Percentiles rank a stretch among this genome's conserved stretches.
Conservation (phyloP, 2,797 vertebrate species). For the Sarcophilus harrisii region DNA sequence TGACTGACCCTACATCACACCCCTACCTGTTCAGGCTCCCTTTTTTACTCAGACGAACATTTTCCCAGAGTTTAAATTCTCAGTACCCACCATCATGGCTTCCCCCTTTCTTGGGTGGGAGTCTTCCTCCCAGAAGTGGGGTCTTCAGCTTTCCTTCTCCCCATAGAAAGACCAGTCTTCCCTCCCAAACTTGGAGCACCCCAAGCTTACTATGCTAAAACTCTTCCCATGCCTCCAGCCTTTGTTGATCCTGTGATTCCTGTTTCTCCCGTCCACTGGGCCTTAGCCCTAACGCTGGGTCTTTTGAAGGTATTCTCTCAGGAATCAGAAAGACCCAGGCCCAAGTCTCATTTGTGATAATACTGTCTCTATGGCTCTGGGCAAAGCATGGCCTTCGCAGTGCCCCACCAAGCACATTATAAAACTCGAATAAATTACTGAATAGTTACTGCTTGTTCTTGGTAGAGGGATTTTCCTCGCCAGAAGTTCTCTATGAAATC, state of each 20-base stretch:
- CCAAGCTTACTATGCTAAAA: neutral
- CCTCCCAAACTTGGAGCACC: too few relatives aligned
- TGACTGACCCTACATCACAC: neutral
- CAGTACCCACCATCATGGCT: neutral
- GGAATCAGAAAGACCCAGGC: neutral
- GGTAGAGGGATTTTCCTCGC: neutral
- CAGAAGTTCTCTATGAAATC: neutral
- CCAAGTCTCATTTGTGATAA: neutral
- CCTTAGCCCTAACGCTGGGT: neutral
- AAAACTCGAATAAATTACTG: neutral
- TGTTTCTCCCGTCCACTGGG: neutral
- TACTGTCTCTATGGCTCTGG: neutral
- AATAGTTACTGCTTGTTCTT: neutral
- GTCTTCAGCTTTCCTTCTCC: neutral
- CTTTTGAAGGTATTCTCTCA: neutral
- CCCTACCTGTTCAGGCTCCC: too few relatives aligned
- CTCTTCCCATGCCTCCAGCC: neutral
- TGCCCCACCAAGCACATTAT: neutral
- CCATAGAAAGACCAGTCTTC: neutral
- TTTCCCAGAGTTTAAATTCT: neutral
- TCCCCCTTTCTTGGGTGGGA: neutral
- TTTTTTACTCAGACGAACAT: neutral
- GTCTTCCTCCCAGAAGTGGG: neutral
- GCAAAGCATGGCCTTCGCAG: neutral
- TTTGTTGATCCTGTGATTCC: neutral